These are phyloP conservation scores for Autographa gamma DNA, from an alignment of 2,888 invertebrate species.

Conservation along the genomic window DNA sequence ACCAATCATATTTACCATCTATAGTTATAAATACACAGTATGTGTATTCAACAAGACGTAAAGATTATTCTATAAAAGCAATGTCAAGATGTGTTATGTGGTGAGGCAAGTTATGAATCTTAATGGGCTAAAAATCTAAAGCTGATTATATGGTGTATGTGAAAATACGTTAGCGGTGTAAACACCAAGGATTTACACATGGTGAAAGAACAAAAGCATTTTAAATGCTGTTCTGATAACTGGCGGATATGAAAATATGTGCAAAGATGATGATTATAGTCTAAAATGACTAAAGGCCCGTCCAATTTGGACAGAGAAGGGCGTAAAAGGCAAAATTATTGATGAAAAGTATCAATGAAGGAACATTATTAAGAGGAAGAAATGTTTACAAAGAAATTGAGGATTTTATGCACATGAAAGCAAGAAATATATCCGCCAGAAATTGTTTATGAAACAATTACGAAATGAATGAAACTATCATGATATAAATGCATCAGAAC, in stretches of 20 bases:
- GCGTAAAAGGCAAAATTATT: background rate
- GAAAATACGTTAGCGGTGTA: background rate
- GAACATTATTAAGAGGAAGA: background rate
- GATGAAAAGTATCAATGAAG: background rate
- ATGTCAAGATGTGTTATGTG: too few species aligned
- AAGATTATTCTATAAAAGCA: too few species aligned
- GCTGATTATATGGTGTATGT: background rate
- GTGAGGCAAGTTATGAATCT: too few species aligned
- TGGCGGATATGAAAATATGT: background rate
- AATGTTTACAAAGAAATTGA: background rate
- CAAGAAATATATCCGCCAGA: background rate
- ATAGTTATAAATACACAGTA: too few species aligned
- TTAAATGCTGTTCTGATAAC: background rate
- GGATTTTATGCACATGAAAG: background rate
- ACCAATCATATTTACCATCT: too few species aligned
- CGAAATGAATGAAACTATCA: slow-evolving; percentile 24
- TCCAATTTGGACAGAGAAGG: background rate
- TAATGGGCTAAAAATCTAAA: too few species aligned
- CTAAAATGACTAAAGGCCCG: background rate
- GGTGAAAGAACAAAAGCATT: background rate
- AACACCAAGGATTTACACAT: too few species aligned
- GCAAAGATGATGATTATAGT: background rate
- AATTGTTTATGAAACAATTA: background rate
- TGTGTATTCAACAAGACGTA: too few species aligned
- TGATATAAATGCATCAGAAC: slow-evolving; percentile 51